Percentiles rank a stretch among this genome's conserved stretches.
Conservation (phyloP, 2,888 invertebrate species). For the Liodrosophila aerea region DNA sequence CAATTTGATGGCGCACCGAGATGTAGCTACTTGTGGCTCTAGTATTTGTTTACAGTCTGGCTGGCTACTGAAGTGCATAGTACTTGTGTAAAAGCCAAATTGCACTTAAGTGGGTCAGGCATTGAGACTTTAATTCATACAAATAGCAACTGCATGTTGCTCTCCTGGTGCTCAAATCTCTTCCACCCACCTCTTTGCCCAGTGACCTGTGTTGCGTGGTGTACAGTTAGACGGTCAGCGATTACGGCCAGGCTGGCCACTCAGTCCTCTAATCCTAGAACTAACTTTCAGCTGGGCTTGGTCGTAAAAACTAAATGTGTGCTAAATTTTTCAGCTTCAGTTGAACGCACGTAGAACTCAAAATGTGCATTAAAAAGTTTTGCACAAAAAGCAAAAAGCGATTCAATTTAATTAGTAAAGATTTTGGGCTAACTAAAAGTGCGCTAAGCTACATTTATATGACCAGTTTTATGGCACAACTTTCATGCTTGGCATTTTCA, state of each 20-base stretch:
- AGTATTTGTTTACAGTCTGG: constrained; percentile 44
- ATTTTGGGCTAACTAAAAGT: constrained; percentile 50
- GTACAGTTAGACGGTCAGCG: not conserved
- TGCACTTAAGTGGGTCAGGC: constrained; percentile 60
- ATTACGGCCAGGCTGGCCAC: not conserved
- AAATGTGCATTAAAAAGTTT: constrained; percentile 73
- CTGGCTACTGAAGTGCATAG: constrained; percentile 12
- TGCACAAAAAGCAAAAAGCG: constrained; percentile 46
- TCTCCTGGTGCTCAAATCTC: constrained; percentile 3
- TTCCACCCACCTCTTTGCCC: not conserved
- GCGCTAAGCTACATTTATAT: constrained; percentile 43
- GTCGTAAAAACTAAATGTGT: constrained; percentile 63
- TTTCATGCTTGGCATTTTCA: constrained; percentile 47
- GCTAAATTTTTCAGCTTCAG: constrained; percentile 56
- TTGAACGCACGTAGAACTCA: constrained; percentile 54
- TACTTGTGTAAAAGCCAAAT: constrained; percentile 29
- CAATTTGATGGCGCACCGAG: constrained; percentile 21
- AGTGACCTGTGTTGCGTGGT: too few species aligned
- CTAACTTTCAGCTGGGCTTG: constrained; percentile 23
- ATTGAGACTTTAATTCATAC: constrained; percentile 56
- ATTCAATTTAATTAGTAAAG: constrained; percentile 71
- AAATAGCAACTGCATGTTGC: constrained; percentile 31
- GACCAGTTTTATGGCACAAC: constrained; percentile 55
- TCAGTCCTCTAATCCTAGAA: constrained; percentile 22
- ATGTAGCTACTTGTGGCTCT: constrained; percentile 19